phyloP scores from a whole-genome alignment of 53 echinoderm and acorn worm species.

The Echinometra lucunter region DNA sequence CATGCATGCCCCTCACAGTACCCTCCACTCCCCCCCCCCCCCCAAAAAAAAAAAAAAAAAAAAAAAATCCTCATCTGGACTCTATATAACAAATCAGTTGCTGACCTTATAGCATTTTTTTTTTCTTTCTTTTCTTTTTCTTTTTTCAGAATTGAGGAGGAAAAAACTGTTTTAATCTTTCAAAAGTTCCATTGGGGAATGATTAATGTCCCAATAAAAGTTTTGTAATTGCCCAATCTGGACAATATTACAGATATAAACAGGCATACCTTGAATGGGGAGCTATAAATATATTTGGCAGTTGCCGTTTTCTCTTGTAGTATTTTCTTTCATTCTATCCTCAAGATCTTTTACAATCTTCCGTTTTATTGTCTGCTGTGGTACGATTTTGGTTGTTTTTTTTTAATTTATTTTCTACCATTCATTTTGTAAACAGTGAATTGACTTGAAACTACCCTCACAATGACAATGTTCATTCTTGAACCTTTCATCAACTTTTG shows the following conservation, averaged over 20 bases:
- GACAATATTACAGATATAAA: not conserved
- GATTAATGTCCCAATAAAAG: not conserved
- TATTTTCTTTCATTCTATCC: not conserved
- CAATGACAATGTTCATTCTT: not conserved
- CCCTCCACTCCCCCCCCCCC: not conserved
- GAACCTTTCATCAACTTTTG: not conserved
- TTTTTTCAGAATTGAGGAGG: not conserved
- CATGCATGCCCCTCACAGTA: too few species aligned
- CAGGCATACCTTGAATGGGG: not conserved
- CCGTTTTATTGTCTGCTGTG: too few species aligned
- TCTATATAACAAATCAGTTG: not conserved
- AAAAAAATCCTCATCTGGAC: not conserved
- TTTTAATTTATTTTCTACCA: too few species aligned
- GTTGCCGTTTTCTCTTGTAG: not conserved
- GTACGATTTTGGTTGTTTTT: too few species aligned
- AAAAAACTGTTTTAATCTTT: not conserved
- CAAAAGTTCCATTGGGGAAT: not conserved
- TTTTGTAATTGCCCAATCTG: not conserved
- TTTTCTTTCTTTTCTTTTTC: too few species aligned
- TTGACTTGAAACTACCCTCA: not conserved
- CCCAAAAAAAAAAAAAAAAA: too few species aligned
- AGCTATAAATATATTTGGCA: not conserved
- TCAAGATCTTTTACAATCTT: not conserved
- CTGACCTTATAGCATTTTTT: not conserved
- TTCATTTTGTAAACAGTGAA: not conserved